These are phyloP conservation scores for Nannoperca obscura DNA, from an alignment of 2,797 vertebrate genomes.

Conservation along the genomic window DNA sequence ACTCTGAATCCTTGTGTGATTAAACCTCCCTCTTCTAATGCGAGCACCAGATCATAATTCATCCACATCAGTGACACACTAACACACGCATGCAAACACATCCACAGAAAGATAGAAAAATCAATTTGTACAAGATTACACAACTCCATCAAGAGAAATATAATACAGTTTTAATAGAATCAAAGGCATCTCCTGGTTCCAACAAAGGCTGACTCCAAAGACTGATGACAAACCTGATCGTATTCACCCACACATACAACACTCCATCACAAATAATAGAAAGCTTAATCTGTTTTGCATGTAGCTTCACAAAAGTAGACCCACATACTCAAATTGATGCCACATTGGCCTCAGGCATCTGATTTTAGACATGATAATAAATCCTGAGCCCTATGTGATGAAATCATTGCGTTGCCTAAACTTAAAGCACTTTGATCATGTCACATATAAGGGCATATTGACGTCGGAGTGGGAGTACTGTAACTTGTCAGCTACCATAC, in stretches of 20 bases:
- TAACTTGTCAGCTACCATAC: constrained; percentile 55
- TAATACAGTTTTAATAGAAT: constrained; percentile 73
- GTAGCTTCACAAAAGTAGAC: constrained; percentile 56
- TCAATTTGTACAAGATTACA: constrained; percentile 74
- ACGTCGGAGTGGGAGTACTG: constrained; percentile 48
- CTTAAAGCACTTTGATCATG: constrained; percentile 34
- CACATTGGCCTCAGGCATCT: constrained; percentile 32
- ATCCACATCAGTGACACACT: constrained; percentile 68
- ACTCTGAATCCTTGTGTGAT: constrained; percentile 84
- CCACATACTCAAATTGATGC: constrained; percentile 30
- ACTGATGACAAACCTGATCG: constrained; percentile 56
- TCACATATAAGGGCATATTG: constrained; percentile 59
- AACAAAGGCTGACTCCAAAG: constrained; percentile 55
- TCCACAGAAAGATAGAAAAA: constrained; percentile 65
- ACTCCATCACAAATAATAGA: constrained; percentile 57
- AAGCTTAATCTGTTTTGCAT: constrained; percentile 59
- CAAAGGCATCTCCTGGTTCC: constrained; percentile 61
- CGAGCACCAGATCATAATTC: constrained; percentile 75
- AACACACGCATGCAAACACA: constrained; percentile 47
- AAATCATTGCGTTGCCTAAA: constrained; percentile 42
- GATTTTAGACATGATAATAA: constrained; percentile 48
- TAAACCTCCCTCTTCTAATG: constrained; percentile 82
- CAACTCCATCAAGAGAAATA: constrained; percentile 72
- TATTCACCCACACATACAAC: constrained; percentile 46
- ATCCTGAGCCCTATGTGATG: constrained; percentile 40